These are phyloP conservation scores for Bradysia coprophila DNA, from an alignment of 1,140 invertebrate species.

Conservation along the genomic window DNA sequence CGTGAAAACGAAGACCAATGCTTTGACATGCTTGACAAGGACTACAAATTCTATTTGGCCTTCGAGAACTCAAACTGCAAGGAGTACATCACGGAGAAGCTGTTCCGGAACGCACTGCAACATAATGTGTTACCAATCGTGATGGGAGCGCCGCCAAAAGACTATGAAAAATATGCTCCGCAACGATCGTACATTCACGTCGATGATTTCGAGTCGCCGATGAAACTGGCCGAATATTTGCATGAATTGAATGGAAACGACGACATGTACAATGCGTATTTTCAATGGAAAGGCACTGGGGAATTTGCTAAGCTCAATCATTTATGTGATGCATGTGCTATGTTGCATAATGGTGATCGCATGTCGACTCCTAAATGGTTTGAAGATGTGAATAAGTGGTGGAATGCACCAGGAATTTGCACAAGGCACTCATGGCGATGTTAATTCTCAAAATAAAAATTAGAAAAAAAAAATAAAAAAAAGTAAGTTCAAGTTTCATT, in stretches of 20 bases:
- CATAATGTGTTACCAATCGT: conserved; percentile 30
- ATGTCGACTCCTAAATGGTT: not conserved
- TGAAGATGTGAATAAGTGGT: conserved; percentile 1
- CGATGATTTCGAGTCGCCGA: conserved; percentile 23
- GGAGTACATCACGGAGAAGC: conserved; percentile 45
- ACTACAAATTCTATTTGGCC: conserved; percentile 47
- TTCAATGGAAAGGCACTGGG: conserved; percentile 21
- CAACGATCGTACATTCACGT: conserved; percentile 32
- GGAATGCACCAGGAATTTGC: too few species aligned
- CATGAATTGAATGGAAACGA: conserved; percentile 20
- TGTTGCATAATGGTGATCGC: not conserved
- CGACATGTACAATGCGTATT: conserved; percentile 20
- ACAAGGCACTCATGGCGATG: too few species aligned
- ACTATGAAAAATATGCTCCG: conserved; percentile 18
- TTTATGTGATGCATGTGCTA: not conserved
- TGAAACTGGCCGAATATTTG: conserved; percentile 27
- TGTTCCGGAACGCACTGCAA: conserved; percentile 26
- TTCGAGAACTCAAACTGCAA: conserved; percentile 42
- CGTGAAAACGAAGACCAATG: conserved; percentile 17
- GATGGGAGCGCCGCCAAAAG: conserved; percentile 27
- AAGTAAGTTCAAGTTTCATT: not conserved
- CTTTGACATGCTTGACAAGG: conserved; percentile 21
- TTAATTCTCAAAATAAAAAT: too few species aligned
- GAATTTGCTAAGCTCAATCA: too few species aligned
- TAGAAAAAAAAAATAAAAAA: not conserved